These are phyloP conservation scores for Cossypha niveicapilla DNA, from an alignment of 2,797 vertebrate species.

Conservation along the genomic window DNA sequence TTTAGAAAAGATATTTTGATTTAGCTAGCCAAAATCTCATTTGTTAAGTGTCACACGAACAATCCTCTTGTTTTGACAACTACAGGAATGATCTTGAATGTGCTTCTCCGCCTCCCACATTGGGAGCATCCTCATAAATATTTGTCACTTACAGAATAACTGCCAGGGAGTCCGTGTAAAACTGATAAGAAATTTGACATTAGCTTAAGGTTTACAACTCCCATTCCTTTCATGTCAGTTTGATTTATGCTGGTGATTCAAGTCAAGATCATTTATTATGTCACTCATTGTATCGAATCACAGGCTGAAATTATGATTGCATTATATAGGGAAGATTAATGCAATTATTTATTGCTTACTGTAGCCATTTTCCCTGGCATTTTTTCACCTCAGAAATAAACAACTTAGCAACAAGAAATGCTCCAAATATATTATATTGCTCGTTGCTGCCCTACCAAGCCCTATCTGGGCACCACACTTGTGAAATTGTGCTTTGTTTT, in stretches of 20 bases:
- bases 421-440: not conserved
- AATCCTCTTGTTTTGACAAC: constrained; percentile 57
- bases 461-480: not conserved
- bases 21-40: constrained; percentile 31
- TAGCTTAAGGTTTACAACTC: constrained; percentile 13
- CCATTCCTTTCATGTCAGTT: constrained; percentile 22
- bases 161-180: constrained; percentile 1
- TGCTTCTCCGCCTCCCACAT: not conserved
- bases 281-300: constrained; percentile 26
- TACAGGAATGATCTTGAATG: constrained; percentile 37
- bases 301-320: constrained; percentile 49
- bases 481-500: constrained; percentile 23
- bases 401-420: constrained; percentile 26
- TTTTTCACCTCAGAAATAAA: constrained; percentile 29
- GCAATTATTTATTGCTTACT: not conserved
- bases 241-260: constrained; percentile 43
- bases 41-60: constrained; percentile 39
- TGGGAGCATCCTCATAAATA: constrained; percentile 41
- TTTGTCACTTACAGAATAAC: not conserved
- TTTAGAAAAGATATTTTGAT: constrained; percentile 61
- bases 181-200: constrained; percentile 46
- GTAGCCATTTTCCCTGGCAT: not conserved
- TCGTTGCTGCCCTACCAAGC: not conserved
- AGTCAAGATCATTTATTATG: constrained; percentile 4
- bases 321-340: constrained; percentile 22